Evolutionary conservation across 2,797 vertebrate species (phyloP), one percentile per base, ranked within the genome.

Genomic region (Myoxocephalus aenaeus): DNA sequence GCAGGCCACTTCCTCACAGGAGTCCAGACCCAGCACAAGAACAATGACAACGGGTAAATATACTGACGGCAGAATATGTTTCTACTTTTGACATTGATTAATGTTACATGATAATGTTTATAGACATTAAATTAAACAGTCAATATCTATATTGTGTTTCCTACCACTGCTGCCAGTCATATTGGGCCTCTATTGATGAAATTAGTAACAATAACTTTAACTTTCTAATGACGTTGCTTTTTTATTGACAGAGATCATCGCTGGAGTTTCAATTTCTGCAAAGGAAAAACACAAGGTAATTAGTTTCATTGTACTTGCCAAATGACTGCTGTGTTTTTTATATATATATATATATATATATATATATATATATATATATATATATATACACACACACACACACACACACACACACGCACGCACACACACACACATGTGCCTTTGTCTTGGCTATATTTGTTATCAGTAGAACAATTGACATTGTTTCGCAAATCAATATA

Each of bases 251-350:
- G 79, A n/a, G 79, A 78, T 54, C 36, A 74, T 63, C 71, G 67
- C 44, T 81, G 79, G 78, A 67, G 75, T 67, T 84, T 64, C 74
- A 78, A 2, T 2, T 81, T 68, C 67, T 84, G 82, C 66, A 64
- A 58, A 81, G 79, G 14, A 32, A 20, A 20, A n/a, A 22, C 20
- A 53, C 3, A 13, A 40, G 70, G 75, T 81, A 53, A 75, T 38
- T 38, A 2, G 0, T 58, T 17, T 25, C 36, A 9, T 38, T 38
- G 54, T 32, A 32, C 27, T 18, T 59, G 32, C 5, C 8, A 34
- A 32, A 32, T 13, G 42, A 44, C 4, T 17, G 42, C 42, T 2
- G 5, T 59, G 5, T 36, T 29, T 2, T 18, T 2, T 20, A 7
- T 61, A 27, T 27, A 2, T 36, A 17, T 7, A 9, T 18, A 5